Conservation (phyloP, 1,140 invertebrate species). For the Drosophila lini region DNA sequence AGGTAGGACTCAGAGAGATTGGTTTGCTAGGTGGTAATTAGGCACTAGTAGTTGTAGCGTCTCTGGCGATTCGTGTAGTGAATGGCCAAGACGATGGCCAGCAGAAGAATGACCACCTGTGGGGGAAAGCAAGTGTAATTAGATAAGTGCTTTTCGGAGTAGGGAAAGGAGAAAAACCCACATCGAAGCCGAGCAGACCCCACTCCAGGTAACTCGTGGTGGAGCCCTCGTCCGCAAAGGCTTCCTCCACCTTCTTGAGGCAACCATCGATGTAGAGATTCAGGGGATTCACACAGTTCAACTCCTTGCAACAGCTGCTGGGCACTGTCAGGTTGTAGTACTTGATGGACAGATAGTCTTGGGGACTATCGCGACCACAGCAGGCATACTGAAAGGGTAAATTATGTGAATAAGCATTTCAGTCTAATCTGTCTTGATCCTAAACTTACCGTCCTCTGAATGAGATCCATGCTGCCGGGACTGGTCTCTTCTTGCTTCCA, state of each 20-base stretch:
- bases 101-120: conserved; percentile 59
- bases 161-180: conserved; percentile 14
- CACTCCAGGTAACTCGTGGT: conserved; percentile 73
- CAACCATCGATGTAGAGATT: conserved; percentile 85
- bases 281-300: conserved; percentile 70
- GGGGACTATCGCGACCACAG: conserved; percentile 86
- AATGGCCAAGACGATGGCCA: conserved; percentile 70
- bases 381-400: conserved; percentile 86
- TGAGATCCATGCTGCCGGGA: conserved; percentile 69
- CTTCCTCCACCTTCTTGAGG: conserved; percentile 69
- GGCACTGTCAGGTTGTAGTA: conserved; percentile 63
- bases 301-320: conserved; percentile 83
- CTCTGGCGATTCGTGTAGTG: conserved; percentile 71
- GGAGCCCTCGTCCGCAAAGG: conserved; percentile 85
- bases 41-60: conserved; percentile 65
- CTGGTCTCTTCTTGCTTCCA: conserved; percentile 63
- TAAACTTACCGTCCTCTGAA: conserved; percentile 59
- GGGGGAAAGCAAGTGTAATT: conserved; percentile 16
- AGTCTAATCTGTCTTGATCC: neutral
- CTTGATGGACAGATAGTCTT: conserved; percentile 83
- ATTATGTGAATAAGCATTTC: too few species aligned
- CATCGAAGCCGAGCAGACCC: conserved; percentile 69
- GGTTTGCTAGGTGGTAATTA: conserved; percentile 25
- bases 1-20: conserved; percentile 22
- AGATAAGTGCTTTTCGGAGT: neutral